phyloP scores from a whole-genome alignment of 2,797 vertebrate species.

The Hephaestus fuliginosus region DNA sequence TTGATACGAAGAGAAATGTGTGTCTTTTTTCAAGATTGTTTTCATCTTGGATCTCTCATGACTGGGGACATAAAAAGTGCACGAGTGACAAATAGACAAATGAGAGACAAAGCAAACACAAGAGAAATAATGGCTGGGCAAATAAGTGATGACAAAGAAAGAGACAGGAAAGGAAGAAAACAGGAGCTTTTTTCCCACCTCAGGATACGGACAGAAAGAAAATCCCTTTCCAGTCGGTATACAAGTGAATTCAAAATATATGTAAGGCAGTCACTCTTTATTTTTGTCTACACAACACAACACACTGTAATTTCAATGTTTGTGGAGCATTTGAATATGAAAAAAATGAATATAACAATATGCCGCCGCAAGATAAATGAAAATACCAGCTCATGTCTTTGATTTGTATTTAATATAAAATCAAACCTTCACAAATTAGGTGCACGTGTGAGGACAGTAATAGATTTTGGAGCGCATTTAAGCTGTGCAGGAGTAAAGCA shows the following conservation, averaged over 20 bases:
- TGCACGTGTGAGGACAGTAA: constrained; percentile 27
- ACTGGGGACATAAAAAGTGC: constrained; percentile 24
- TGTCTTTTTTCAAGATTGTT: constrained; percentile 21
- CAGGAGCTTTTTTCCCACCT: constrained; percentile 48
- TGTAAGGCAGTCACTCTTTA: constrained; percentile 39
- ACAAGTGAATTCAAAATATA: constrained; percentile 57
- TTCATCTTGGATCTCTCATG: constrained; percentile 27
- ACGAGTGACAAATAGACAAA: constrained; percentile 37
- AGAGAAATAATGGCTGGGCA: constrained; percentile 22
- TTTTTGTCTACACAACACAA: constrained; percentile 41
- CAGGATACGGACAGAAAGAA: constrained; percentile 56
- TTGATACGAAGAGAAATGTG: constrained; percentile 27
- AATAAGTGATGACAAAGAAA: constrained; percentile 52
- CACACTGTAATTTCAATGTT: constrained; percentile 40
- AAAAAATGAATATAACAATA: constrained; percentile 41
- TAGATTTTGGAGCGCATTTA: constrained; percentile 34
- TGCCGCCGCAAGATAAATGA: constrained; percentile 5
- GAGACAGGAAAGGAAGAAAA: constrained; percentile 39
- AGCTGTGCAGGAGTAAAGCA: not conserved
- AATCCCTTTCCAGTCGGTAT: constrained; percentile 48
- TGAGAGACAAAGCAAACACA: constrained; percentile 4
- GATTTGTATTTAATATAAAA: constrained; percentile 30
- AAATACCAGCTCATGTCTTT: constrained; percentile 7
- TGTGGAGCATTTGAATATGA: constrained; percentile 15
- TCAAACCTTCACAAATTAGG: constrained; percentile 54